Evolutionary conservation across 53 echinoderm and acorn worm species (phyloP), one percentile per base, ranked within the genome.

Genomic region (Antedon mediterranea): DNA sequence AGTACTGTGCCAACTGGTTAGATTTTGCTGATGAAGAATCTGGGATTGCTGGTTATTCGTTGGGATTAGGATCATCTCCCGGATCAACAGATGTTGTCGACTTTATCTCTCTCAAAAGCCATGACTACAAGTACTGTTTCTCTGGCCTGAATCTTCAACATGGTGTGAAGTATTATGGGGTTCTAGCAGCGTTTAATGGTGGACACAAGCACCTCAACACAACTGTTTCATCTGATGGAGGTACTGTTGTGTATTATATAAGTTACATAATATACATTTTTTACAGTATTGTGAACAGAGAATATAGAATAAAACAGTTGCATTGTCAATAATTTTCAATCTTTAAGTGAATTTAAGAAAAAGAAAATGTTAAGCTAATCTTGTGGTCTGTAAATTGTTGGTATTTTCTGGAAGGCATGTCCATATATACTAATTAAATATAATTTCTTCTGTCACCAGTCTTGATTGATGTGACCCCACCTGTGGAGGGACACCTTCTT

Each of bases 1-100:
- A 87, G 83, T 83, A 83, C 29, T 87, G 87, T 44, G 80, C 77
- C 27, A 87, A 87, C 73, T 87, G 87, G 87, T 31, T 75, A 33
- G 43, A 84, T 43, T 87, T 83, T 72, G 72, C 23, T 27, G 87
- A 87, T 43, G 76, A 79, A 3, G 80, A 87, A 29, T 79, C 83
- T 0, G 84, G 87, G 5, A 87, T 87, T 33, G 42, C 31, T 57
- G 28, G 73, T 2, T 87, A 83, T 71, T 28, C 26, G 8, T 87
- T 79, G 87, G 83, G 80, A 71, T 72, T 83, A 30, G 87, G 87
- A 0, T 80, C 80, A 27, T 29, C 31, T 43, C 87, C 83, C 0
- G 73, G 76, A 0, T 32, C 43, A 20, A 72, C 30, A 15, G 77
- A 84, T 32, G 44, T 87, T 4, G 43, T 80, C 3, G 57, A 71